These are phyloP conservation scores for Speoplatyrhinus poulsoni DNA, from an alignment of 2,113 vertebrate genomes.

Conservation along the genomic window DNA sequence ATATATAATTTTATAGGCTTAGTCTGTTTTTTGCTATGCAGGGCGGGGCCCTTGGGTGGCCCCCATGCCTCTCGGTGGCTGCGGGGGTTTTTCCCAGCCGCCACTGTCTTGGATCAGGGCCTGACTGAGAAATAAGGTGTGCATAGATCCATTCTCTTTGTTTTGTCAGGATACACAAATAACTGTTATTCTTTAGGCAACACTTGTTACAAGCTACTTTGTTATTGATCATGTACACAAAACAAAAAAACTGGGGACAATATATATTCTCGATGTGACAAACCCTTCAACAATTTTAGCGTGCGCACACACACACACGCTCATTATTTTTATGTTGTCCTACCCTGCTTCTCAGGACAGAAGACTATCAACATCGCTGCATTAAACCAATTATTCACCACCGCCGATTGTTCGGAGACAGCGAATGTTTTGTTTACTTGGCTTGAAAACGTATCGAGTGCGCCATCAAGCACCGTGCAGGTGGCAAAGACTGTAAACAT, in stretches of 20 bases:
- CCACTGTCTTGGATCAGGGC: too few species aligned
- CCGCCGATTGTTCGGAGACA: slow-evolving; percentile 42
- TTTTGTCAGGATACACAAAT: too few species aligned
- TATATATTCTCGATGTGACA: slow-evolving; percentile 5
- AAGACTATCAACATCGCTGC: slow-evolving; percentile 33
- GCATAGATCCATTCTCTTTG: too few species aligned
- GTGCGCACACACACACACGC: background rate
- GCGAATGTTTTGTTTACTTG: slow-evolving; percentile 58
- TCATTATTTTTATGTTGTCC: slow-evolving; percentile 64
- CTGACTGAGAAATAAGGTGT: too few species aligned
- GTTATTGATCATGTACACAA: slow-evolving; percentile 5
- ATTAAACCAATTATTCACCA: slow-evolving; percentile 63
- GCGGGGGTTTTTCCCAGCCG: too few species aligned
- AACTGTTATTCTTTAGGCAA: too few species aligned
- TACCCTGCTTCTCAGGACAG: slow-evolving; percentile 43
- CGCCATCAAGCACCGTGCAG: slow-evolving; percentile 40
- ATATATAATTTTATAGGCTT: too few species aligned
- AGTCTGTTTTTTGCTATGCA: too few species aligned
- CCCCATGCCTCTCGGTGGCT: too few species aligned
- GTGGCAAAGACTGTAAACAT: slow-evolving; percentile 61
- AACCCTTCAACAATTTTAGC: background rate
- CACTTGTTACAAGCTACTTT: background rate
- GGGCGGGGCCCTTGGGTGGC: too few species aligned
- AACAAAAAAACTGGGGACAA: slow-evolving; percentile 26
- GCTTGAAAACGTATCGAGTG: slow-evolving; percentile 30